A percentile compares a stretch with the other conserved stretches of the same genome.
Evolutionary conservation across 2,113 vertebrate genomes (phyloP).

Genomic region (Elaphurus davidianus): DNA sequence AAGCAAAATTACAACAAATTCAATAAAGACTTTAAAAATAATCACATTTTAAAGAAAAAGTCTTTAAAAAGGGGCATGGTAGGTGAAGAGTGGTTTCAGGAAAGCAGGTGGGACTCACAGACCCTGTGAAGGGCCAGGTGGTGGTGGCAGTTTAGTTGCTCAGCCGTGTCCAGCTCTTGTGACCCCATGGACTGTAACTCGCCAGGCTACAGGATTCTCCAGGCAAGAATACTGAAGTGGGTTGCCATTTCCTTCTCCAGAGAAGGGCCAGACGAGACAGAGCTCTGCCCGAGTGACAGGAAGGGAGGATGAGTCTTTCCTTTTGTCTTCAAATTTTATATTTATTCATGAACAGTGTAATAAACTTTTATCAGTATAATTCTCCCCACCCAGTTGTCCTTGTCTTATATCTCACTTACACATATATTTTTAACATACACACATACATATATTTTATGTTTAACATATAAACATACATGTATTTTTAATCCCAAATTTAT

Average conservation of each 20-base stretch:
- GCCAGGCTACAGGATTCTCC: not conserved
- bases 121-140: not conserved
- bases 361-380: not conserved
- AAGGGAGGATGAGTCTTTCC: not conserved
- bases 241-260: not conserved
- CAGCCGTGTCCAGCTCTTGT: not conserved
- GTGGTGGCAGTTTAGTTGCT: not conserved
- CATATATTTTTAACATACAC: not conserved
- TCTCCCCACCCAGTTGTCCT: not conserved
- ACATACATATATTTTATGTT: too few relatives aligned
- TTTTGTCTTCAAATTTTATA: not conserved
- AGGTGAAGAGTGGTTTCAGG: not conserved
- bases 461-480: not conserved
- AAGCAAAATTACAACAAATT: not conserved
- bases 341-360: not conserved
- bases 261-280: not conserved
- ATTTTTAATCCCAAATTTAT: not conserved
- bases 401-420: not conserved
- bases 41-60: not conserved
- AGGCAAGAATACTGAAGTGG: not conserved
- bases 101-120: not conserved
- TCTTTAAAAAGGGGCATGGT: not conserved
- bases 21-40: not conserved
- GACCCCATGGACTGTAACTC: not conserved
- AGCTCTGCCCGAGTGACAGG: accelerated